Conservation (phyloP, 2,888 invertebrate species). For the Stenolophus ochropezus region DNA sequence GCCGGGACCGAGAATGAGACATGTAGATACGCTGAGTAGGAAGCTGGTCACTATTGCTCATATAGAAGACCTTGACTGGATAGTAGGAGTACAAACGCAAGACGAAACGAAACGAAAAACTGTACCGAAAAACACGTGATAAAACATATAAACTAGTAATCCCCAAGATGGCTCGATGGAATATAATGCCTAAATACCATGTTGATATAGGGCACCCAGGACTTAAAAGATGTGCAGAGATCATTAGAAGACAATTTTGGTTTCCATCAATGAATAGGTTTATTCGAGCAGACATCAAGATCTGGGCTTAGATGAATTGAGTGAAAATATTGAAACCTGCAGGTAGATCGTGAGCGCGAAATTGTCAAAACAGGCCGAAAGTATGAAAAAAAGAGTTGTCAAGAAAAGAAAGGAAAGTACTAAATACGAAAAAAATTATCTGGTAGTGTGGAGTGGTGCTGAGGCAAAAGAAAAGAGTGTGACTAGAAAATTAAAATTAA, state of each 20-base stretch:
- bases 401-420: conserved; percentile 61
- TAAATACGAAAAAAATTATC: background rate
- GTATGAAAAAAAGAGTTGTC: conserved; percentile 50
- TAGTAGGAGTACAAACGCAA: conserved; percentile 11
- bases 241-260: conserved; percentile 67
- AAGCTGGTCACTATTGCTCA: conserved; percentile 59
- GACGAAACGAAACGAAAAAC: conserved; percentile 28
- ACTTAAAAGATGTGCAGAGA: conserved; percentile 62
- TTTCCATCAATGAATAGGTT: conserved; percentile 69
- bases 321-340: background rate
- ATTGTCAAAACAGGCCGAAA: conserved; percentile 27
- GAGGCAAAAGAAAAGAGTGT: conserved; percentile 52
- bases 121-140: conserved; percentile 50
- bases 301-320: no score
- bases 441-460: conserved; percentile 61
- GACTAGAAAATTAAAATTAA: conserved; percentile 60
- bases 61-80: conserved; percentile 1
- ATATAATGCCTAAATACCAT: conserved; percentile 61
- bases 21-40: conserved; percentile 66
- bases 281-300: no score
- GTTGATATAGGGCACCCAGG: conserved; percentile 62
- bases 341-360: background rate
- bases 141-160: conserved; percentile 61
- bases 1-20: conserved; percentile 64
- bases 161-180: conserved; percentile 61